phyloP scores from a whole-genome alignment of 2,113 vertebrate genomes.

The Channa argus region DNA sequence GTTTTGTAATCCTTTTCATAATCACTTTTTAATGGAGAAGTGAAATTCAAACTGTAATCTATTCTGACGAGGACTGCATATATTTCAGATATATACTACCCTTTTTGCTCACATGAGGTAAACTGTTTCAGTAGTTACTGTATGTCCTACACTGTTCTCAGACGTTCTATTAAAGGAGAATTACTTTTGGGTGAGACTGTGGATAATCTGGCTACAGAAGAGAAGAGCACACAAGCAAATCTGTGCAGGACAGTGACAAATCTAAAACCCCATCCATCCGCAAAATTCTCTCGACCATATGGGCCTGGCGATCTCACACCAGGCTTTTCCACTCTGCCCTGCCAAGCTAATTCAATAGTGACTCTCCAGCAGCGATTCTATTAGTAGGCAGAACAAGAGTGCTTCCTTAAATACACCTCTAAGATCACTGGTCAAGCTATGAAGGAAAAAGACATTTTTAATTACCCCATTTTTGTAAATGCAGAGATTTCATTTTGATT shows the following conservation, averaged over 20 bases:
- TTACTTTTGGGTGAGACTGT: slow-evolving; percentile 40
- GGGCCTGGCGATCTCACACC: slow-evolving; percentile 76
- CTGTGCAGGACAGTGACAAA: slow-evolving; percentile 58
- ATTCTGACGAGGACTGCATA: slow-evolving; percentile 7
- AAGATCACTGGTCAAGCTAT: slow-evolving; percentile 58
- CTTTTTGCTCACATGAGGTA: too few relatives aligned
- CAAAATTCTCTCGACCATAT: slow-evolving; percentile 80
- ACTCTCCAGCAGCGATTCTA: slow-evolving; percentile 78
- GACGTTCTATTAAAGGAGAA: slow-evolving; percentile 42
- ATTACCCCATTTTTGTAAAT: slow-evolving; percentile 22
- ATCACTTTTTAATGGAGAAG: slow-evolving; percentile 62
- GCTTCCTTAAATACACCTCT: slow-evolving; percentile 77
- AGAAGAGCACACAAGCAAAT: slow-evolving; percentile 49
- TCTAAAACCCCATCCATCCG: slow-evolving; percentile 61
- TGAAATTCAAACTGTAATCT: slow-evolving; percentile 34
- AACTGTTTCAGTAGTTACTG: neutral
- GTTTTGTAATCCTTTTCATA: slow-evolving; percentile 72
- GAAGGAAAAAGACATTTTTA: slow-evolving; percentile 9
- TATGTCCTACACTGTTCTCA: slow-evolving; percentile 25
- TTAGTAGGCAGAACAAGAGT: slow-evolving; percentile 75
- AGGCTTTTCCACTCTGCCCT: slow-evolving; percentile 82
- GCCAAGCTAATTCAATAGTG: slow-evolving; percentile 84
- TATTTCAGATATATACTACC: too few relatives aligned
- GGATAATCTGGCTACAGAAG: slow-evolving; percentile 53
- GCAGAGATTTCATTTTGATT: slow-evolving; percentile 35